Base-by-base conservation (phyloP, 2,797 vertebrate genomes). In the Crenuchus spilurus region DNA sequence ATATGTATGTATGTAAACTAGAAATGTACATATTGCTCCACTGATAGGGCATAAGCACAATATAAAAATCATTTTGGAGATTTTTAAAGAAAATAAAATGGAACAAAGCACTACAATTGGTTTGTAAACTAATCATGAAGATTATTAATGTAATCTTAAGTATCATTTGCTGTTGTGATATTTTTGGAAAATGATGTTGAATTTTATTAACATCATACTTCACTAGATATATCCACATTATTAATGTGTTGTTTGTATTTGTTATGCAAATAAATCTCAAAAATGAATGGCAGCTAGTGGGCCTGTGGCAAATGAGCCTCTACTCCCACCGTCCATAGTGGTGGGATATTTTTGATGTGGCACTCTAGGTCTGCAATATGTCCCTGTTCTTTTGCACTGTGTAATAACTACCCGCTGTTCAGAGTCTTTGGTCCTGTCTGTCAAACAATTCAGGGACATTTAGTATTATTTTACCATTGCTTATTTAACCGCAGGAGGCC, bases 331-430 rank as follows among this genome's bases (percentile, higher is more conserved):
- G 83, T 84, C 75, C 74, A 84, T 67, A 81, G 79, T 60, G 72
- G 73, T 83, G 74, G 86, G 83, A 89, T 88, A 82, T 78, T 84
- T 88, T 87, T 84, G 82, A 90, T 84, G 83, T 88, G 86, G 82
- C 86, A 87, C 87, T 82, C 82, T 83, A 75, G 84, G 85, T 86
- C 84, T 88, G 85, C 88, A 90, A 90, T 90, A 88, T 90, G 89
- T 91, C 89, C 88, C 88, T 49, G 39, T 26, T 87, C 84, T 84
- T 81, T 83, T 85, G 85, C 84, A 82, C 87, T 89, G 84, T 84
- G 86, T 89, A 90, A 92, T 89, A 92, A 91, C 90, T 92, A 91
- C 92, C 93, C 89, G 90, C 92, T 93, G 92, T 92, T 93, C 80
- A 24, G 87, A 90, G 90, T 88, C 88, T 89, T 87, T 85, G 84